Evolutionary conservation across 2,113 vertebrate genomes (phyloP).

Genomic region (Lamprotornis superbus): DNA sequence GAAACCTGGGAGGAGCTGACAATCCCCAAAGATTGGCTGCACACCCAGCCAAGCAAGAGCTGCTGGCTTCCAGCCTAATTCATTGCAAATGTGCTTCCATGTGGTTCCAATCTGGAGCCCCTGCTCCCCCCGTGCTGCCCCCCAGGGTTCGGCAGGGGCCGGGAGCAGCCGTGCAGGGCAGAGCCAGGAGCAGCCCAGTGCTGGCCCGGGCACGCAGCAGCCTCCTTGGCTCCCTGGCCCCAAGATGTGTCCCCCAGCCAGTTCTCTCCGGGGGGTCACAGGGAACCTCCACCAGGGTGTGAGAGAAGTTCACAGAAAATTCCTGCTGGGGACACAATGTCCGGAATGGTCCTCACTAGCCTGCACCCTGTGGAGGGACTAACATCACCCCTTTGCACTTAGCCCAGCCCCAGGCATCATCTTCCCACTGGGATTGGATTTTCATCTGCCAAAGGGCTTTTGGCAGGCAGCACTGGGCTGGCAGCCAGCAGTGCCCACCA

Average conservation of each 20-base stretch:
- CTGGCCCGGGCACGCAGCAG: rapidly evolving
- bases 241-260: rapidly evolving
- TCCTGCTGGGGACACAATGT: not conserved
- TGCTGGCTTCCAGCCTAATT: conserved; percentile 80
- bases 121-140: not conserved
- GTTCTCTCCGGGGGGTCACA: not conserved
- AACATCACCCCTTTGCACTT: not conserved
- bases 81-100: conserved; percentile 76
- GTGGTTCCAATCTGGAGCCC: conserved; percentile 85
- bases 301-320: not conserved
- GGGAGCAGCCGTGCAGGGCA: not conserved
- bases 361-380: not conserved
- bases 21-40: conserved; percentile 72
- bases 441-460: not conserved
- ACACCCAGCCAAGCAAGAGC: conserved; percentile 64
- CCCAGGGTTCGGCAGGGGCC: not conserved
- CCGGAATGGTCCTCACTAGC: not conserved
- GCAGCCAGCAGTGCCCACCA: not conserved
- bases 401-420: not conserved
- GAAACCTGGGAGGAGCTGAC: conserved; percentile 78
- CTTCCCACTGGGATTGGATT: not conserved
- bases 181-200: not conserved
- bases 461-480: not conserved
- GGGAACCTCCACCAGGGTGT: not conserved
- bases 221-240: not conserved